Evolutionary conservation across 2,888 invertebrate genomes (phyloP).

Genomic region (Drosophila robusta): DNA sequence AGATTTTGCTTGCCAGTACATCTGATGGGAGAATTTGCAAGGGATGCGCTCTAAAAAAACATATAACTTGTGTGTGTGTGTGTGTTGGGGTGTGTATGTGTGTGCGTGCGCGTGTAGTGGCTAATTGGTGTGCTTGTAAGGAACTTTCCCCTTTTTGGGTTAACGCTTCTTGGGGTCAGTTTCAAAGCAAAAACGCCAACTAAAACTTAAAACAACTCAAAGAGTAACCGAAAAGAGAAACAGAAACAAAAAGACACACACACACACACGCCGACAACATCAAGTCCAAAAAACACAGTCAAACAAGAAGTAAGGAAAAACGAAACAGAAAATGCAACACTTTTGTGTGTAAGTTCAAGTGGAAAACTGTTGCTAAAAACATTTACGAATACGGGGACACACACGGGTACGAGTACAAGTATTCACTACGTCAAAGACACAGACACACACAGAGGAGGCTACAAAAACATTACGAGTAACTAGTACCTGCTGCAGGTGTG

Average conservation of each 20-base stretch:
- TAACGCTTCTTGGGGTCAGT: conserved; percentile 32
- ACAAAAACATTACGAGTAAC: conserved; percentile 50
- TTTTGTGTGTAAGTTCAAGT: conserved; percentile 36
- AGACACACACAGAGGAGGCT: conserved; percentile 40
- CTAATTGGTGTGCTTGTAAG: conserved; percentile 52
- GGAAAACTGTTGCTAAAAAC: conserved; percentile 48
- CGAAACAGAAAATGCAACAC: conserved; percentile 23
- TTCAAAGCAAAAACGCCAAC: conserved; percentile 17
- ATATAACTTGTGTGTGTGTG: conserved; percentile 4
- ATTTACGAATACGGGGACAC: conserved; percentile 28
- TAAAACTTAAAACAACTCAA: conserved; percentile 18
- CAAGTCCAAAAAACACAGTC: conserved; percentile 24
- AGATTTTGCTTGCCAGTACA: conserved; percentile 41
- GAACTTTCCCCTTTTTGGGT: conserved; percentile 13
- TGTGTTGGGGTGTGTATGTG: conserved; percentile 15
- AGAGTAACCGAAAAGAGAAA: conserved; percentile 13
- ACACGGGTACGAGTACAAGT: conserved; percentile 5
- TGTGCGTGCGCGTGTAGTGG: conserved; percentile 31
- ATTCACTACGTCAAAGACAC: conserved; percentile 36
- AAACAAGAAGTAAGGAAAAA: conserved; percentile 22
- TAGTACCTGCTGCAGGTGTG: conserved; percentile 35
- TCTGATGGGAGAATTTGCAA: conserved; percentile 35
- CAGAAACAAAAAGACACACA: conserved; percentile 4
- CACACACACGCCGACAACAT: conserved; percentile 11
- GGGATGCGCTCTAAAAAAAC: conserved; percentile 10